Conservation (phyloP, 2,797 vertebrate genomes). For the Coilia nasus region DNA sequence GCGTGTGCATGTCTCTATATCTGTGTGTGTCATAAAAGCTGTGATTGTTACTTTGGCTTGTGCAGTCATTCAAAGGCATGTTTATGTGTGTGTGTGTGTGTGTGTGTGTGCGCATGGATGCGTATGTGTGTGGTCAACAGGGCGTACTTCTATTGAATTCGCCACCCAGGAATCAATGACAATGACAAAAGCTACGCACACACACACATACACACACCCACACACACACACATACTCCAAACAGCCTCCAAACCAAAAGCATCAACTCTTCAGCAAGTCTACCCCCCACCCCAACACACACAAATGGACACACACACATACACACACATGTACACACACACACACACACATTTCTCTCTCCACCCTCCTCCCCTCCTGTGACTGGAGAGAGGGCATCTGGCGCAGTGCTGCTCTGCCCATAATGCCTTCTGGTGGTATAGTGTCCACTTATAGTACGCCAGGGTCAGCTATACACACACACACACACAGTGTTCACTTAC, state of each 20-base stretch:
- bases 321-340: too few relatives aligned
- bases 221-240: background rate
- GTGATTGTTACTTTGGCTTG: too few relatives aligned
- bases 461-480: too few relatives aligned
- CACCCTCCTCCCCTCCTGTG: background rate
- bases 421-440: slow-evolving; percentile 54
- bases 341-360: background rate
- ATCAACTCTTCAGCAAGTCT: background rate
- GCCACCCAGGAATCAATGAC: background rate
- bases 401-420: background rate
- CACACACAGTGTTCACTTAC: too few relatives aligned
- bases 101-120: background rate
- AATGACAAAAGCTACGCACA: background rate
- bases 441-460: slow-evolving; percentile 60
- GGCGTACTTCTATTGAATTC: background rate
- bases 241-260: background rate
- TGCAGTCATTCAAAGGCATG: too few relatives aligned
- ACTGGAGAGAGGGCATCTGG: background rate
- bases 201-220: background rate
- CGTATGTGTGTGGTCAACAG: background rate
- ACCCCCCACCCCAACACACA: background rate
- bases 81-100: background rate
- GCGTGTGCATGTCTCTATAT: too few relatives aligned
- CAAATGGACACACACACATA: too few relatives aligned
- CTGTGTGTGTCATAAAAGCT: too few relatives aligned